Percentiles rank a stretch among this genome's conserved stretches.
Evolutionary conservation across 2,113 vertebrate genomes (phyloP).

Genomic region (Aphyosemion australe): DNA sequence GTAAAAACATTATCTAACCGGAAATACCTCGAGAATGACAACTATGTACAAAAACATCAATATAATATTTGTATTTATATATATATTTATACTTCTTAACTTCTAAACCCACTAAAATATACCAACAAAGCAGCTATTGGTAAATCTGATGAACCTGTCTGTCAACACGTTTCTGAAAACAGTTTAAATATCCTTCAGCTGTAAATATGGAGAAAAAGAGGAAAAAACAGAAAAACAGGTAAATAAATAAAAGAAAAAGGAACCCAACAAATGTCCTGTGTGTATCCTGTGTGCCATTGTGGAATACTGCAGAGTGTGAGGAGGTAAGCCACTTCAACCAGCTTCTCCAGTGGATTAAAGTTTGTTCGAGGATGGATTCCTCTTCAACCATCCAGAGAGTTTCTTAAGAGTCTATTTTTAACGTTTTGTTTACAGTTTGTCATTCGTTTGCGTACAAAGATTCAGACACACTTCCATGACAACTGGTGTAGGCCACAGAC

Average conservation of each 20-base stretch:
- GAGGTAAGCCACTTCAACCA: constrained; percentile 69
- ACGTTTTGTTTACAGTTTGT: constrained; percentile 28
- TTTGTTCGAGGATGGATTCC: constrained; percentile 69
- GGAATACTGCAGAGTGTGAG: constrained; percentile 78
- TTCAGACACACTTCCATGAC: constrained; percentile 50
- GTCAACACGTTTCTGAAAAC: constrained; percentile 69
- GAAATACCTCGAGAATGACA: constrained; percentile 78
- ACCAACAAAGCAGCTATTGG: constrained; percentile 93
- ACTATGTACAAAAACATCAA: constrained; percentile 80
- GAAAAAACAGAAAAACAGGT: constrained; percentile 43
- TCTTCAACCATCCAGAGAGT: constrained; percentile 37
- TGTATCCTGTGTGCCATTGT: constrained; percentile 73
- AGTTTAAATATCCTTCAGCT: constrained; percentile 83
- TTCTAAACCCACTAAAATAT: constrained; percentile 81
- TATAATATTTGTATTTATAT: constrained; percentile 68
- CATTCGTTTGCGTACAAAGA: constrained; percentile 38
- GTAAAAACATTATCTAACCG: constrained; percentile 76
- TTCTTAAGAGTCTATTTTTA: constrained; percentile 29
- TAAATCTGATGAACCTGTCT: constrained; percentile 86
- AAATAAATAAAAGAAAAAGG: constrained; percentile 72
- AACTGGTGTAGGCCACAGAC: constrained; percentile 65
- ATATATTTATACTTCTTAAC: constrained; percentile 57
- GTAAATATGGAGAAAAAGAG: constrained; percentile 62
- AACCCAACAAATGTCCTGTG: constrained; percentile 60
- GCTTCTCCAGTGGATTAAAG: constrained; percentile 70